These are phyloP conservation scores for Drosophila buzzatii DNA, from an alignment of 2,888 invertebrate species.

Conservation along the genomic window DNA sequence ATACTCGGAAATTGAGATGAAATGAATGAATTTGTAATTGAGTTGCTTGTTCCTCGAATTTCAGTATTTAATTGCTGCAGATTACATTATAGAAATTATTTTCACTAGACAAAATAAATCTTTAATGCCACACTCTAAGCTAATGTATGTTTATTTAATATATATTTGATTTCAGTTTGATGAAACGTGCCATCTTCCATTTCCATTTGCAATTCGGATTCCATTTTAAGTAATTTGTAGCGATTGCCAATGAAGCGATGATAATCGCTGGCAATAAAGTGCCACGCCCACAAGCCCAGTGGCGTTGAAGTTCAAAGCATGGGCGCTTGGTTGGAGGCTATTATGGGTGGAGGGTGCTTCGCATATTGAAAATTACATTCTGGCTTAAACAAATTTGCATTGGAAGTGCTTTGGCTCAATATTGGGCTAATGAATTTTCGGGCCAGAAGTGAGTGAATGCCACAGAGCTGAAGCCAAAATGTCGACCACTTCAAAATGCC, in stretches of 20 bases:
- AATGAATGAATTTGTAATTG: background rate
- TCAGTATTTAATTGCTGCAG: background rate
- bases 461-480: conserved; percentile 28
- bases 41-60: background rate
- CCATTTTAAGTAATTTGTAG: conserved; percentile 60
- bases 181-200: conserved; percentile 7
- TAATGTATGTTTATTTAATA: conserved; percentile 12
- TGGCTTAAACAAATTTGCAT: conserved; percentile 69
- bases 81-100: background rate
- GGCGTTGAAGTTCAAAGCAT: conserved; percentile 44
- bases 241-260: conserved; percentile 62
- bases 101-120: background rate
- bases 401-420: conserved; percentile 63
- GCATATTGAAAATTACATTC: conserved; percentile 69
- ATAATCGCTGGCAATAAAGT: conserved; percentile 73
- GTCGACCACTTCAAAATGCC: conserved; percentile 49
- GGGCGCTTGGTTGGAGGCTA: background rate
- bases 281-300: conserved; percentile 48
- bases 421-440: conserved; percentile 72
- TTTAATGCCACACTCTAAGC: background rate
- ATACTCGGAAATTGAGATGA: conserved; percentile 10
- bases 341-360: conserved; percentile 1
- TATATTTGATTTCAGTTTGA: conserved; percentile 27
- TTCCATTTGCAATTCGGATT: conserved; percentile 21
- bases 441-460: conserved; percentile 21